These are phyloP conservation scores for Phaethon lepturus DNA, from an alignment of 2,113 vertebrate species.

Conservation along the genomic window DNA sequence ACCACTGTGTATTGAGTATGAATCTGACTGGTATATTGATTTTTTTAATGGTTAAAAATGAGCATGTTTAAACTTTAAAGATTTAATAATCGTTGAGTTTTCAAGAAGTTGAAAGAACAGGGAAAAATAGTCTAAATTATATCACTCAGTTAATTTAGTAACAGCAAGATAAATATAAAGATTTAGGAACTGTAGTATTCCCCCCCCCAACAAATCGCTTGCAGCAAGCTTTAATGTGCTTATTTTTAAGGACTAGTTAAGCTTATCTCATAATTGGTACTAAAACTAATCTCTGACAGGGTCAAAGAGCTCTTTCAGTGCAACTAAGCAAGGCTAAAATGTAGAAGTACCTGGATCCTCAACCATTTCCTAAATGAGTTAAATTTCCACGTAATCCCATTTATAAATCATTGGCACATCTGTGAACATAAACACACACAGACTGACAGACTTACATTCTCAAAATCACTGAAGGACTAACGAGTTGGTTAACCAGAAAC, in stretches of 20 bases:
- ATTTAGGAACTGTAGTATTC: not conserved
- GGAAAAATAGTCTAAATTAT: not conserved
- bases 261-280: not conserved
- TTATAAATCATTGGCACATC: not conserved
- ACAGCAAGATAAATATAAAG: not conserved
- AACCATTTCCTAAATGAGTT: not conserved
- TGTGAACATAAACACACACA: not conserved
- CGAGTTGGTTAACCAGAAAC: not conserved
- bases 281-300: slow-evolving; percentile 17
- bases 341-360: not conserved
- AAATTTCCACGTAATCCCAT: not conserved
- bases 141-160: not conserved
- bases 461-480: not conserved
- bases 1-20: not conserved
- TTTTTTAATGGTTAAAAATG: not conserved
- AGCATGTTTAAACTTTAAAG: not conserved
- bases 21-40: not conserved
- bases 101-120: not conserved
- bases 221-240: not conserved
- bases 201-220: not conserved
- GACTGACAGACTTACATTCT: not conserved
- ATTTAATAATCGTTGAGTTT: not conserved
- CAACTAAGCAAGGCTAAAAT: not conserved
- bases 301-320: slow-evolving; percentile 20
- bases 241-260: slow-evolving; percentile 20